These are phyloP conservation scores for Xanthorhoe designata DNA, from an alignment of 2,888 invertebrate species.

Conservation along the genomic window DNA sequence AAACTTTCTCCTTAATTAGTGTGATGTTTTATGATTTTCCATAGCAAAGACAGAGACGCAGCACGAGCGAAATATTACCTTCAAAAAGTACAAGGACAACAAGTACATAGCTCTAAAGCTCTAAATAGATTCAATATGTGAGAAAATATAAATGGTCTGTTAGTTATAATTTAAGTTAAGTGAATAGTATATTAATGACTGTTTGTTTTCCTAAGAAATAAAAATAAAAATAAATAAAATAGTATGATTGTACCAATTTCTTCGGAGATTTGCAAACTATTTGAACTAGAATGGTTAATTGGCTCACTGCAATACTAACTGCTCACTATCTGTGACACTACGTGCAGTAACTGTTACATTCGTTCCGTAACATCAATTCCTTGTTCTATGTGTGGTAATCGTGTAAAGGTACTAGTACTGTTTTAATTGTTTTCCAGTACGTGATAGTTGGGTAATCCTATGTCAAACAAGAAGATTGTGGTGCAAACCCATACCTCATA, in stretches of 20 bases:
- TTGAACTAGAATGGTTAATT: constrained; percentile 32
- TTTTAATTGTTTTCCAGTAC: constrained; percentile 39
- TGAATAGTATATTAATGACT: too few relatives aligned
- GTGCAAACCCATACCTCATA: background rate
- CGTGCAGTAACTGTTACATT: constrained; percentile 73
- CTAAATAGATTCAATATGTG: too few relatives aligned
- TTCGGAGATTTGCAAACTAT: constrained; percentile 24
- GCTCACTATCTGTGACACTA: constrained; percentile 42
- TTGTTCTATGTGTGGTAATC: constrained; percentile 62
- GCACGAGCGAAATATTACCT: background rate
- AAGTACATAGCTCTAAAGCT: constrained; percentile 12
- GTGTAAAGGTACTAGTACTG: constrained; percentile 37
- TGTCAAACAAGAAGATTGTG: background rate
- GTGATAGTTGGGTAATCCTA: constrained; percentile 20
- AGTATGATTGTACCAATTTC: constrained; percentile 19
- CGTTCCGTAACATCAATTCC: constrained; percentile 78
- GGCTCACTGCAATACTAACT: constrained; percentile 23
- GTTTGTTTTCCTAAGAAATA: too few relatives aligned
- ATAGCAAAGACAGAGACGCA: background rate
- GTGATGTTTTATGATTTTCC: background rate
- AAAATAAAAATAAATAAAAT: too few relatives aligned
- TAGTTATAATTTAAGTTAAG: too few relatives aligned
- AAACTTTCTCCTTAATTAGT: too few relatives aligned
- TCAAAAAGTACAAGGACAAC: constrained; percentile 36
- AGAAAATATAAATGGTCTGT: too few relatives aligned